phyloP scores from a whole-genome alignment of 30 jellyfish, hydroid and myxozoan species.

The Hydractinia symbiolongicarpus region DNA sequence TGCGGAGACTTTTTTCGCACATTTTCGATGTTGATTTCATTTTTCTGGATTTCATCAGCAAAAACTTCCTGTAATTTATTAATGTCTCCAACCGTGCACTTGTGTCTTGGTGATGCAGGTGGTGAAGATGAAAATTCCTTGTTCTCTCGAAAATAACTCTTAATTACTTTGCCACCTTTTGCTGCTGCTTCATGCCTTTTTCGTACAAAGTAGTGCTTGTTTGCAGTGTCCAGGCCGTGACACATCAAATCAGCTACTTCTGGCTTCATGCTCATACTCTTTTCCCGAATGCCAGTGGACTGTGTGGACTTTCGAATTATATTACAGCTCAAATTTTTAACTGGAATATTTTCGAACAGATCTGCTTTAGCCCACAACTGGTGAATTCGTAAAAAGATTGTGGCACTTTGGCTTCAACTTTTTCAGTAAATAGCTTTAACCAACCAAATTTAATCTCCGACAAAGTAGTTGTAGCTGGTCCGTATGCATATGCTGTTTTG shows the following conservation, averaged over 20 bases:
- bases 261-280: background rate
- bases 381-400: background rate
- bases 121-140: background rate
- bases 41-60: background rate
- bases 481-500: background rate
- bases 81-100: background rate
- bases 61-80: background rate
- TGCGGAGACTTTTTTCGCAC: background rate
- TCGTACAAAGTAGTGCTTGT: constrained; percentile 2
- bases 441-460: too few species aligned
- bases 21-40: background rate
- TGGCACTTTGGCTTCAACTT: too few species aligned
- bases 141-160: background rate
- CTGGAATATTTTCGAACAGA: background rate
- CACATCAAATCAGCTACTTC: constrained; percentile 6
- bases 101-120: background rate
- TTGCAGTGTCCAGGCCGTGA: too few species aligned
- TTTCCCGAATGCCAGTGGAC: constrained; percentile 3
- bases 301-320: background rate
- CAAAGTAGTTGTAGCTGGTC: background rate
- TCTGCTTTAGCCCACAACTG: constrained; percentile 10
- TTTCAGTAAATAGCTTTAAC: too few species aligned
- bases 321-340: background rate
- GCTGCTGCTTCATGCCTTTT: background rate
- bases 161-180: background rate